Evolutionary conservation across 2,888 invertebrate genomes (phyloP).

Genomic region (Andrena praecox): DNA sequence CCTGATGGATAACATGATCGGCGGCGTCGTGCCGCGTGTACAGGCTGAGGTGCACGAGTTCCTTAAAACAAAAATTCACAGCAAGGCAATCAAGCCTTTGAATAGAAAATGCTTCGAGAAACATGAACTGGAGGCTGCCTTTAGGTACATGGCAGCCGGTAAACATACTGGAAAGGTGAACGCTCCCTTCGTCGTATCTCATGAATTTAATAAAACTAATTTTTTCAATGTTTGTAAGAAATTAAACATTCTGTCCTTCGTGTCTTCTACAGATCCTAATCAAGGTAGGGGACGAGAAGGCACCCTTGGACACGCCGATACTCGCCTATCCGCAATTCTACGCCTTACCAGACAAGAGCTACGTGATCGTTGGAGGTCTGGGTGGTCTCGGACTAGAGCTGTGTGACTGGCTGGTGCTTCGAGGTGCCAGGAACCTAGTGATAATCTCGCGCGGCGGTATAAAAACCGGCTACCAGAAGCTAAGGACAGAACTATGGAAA

Average conservation of each 20-base stretch:
- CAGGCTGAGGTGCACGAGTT: rapidly evolving
- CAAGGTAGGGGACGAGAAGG: constrained; percentile 45
- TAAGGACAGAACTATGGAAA: constrained; percentile 89
- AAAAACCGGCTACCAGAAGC: constrained; percentile 92
- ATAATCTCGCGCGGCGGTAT: constrained; percentile 93
- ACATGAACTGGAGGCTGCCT: constrained; percentile 90
- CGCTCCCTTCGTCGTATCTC: neutral
- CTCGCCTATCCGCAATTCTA: constrained; percentile 86
- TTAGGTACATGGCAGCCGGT: constrained; percentile 88
- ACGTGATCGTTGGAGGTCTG: constrained; percentile 92
- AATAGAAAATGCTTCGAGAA: constrained; percentile 88
- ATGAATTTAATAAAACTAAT: neutral
- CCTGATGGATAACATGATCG: constrained; percentile 90
- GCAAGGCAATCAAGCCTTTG: constrained; percentile 88
- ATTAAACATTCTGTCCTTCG: neutral
- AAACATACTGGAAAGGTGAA: constrained; percentile 93
- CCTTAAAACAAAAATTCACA: constrained; percentile 82
- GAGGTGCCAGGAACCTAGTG: constrained; percentile 92
- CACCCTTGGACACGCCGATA: constrained; percentile 71
- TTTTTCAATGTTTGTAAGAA: neutral
- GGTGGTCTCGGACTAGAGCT: constrained; percentile 97
- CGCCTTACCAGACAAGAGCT: constrained; percentile 85
- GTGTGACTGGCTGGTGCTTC: constrained; percentile 93
- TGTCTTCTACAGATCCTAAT: constrained; percentile 27
- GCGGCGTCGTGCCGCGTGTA: constrained; percentile 12